Conservation (phyloP, 2,113 vertebrate genomes). For the Amazona vittata region DNA sequence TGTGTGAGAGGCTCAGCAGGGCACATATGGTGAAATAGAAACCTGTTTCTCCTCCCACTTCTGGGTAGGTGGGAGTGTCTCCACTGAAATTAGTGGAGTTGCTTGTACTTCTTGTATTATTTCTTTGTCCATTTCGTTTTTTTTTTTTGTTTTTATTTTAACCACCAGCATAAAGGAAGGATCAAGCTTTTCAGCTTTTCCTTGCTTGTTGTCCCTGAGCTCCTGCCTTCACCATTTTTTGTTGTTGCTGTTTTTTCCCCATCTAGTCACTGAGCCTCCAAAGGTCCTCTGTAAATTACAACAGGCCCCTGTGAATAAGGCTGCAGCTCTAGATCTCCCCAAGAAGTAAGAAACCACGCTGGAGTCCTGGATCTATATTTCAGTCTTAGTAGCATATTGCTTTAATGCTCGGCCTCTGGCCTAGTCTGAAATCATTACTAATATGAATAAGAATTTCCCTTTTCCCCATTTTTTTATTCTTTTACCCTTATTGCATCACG, state of each 20-base stretch:
- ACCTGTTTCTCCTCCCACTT: background rate
- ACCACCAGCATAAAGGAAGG: background rate
- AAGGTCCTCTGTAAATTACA: background rate
- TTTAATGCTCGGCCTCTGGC: conserved; percentile 37
- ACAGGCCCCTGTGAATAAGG: background rate
- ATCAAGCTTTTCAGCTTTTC: background rate
- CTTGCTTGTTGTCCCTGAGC: background rate
- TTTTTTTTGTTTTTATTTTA: background rate
- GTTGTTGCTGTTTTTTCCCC: background rate
- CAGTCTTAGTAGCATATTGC: conserved; percentile 30
- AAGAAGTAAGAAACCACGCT: conserved; percentile 62
- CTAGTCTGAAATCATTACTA: conserved; percentile 56
- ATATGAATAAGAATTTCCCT: conserved; percentile 51
- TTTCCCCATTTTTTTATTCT: conserved; percentile 40
- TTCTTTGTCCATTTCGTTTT: background rate
- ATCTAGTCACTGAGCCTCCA: background rate
- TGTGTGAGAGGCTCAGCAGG: background rate
- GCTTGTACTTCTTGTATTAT: background rate
- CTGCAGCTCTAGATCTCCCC: conserved; percentile 22
- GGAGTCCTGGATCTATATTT: conserved; percentile 53
- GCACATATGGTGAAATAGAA: background rate
- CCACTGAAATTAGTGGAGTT: background rate
- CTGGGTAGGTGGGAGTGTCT: background rate
- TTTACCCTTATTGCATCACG: conserved; percentile 67
- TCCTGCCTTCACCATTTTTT: background rate